phyloP scores from a whole-genome alignment of 2,113 vertebrate species.

The Proteles cristata region DNA sequence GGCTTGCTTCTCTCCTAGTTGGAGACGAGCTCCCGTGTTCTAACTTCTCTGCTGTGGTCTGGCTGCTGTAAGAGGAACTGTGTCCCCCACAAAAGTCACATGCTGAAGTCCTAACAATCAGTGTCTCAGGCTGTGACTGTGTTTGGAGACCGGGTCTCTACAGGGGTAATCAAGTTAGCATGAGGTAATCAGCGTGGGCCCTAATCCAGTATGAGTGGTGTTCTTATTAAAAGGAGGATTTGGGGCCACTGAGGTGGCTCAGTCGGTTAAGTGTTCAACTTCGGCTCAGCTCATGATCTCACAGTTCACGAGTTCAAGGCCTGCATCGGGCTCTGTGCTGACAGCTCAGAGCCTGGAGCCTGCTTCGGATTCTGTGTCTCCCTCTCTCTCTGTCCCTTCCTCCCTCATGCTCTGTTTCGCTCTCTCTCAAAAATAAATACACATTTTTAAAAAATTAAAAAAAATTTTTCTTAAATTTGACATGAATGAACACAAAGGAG shows the following conservation, averaged over 20 bases:
- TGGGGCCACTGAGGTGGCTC: not conserved
- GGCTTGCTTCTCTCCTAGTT: not conserved
- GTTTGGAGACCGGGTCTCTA: not conserved
- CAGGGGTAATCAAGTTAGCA: not conserved
- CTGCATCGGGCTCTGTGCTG: too few relatives aligned
- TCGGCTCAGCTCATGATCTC: too few relatives aligned
- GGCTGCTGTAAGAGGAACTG: not conserved
- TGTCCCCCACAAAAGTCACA: not conserved
- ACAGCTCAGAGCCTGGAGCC: too few relatives aligned
- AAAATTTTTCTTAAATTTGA: too few relatives aligned
- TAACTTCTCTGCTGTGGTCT: not conserved
- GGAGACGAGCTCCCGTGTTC: not conserved
- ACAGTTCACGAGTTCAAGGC: too few relatives aligned
- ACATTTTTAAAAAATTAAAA: too few relatives aligned
- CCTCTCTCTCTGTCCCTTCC: too few relatives aligned
- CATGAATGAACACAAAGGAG: not conserved
- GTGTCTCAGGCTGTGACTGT: not conserved
- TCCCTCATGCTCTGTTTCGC: too few relatives aligned
- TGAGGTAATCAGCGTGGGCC: not conserved
- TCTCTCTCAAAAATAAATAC: too few relatives aligned
- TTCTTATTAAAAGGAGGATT: not conserved
- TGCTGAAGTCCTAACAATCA: not conserved
- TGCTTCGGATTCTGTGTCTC: too few relatives aligned
- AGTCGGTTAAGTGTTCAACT: too few relatives aligned
- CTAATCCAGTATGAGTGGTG: not conserved